Evolutionary conservation across 2,888 invertebrate species (phyloP).

Genomic region (Chymomyza procnemis): DNA sequence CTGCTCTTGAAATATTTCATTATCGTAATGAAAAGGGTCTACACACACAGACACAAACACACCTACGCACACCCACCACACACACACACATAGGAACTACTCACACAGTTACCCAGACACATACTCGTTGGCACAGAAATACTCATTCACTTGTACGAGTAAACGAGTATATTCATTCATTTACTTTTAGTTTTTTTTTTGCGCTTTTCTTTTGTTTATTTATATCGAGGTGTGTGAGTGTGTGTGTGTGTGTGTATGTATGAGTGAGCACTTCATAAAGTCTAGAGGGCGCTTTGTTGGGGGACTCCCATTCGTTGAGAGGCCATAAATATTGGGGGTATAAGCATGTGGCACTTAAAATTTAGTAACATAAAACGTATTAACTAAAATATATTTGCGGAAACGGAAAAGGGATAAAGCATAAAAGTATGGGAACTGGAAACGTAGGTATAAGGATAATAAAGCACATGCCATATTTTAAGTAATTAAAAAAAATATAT

Average conservation of each 20-base stretch:
- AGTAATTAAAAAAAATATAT: background rate
- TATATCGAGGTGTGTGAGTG: constrained; percentile 7
- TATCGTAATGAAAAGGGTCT: constrained; percentile 68
- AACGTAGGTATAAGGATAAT: background rate
- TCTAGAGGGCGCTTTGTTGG: background rate
- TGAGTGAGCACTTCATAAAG: constrained; percentile 2
- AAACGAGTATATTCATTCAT: background rate
- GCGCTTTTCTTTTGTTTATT: constrained; percentile 35
- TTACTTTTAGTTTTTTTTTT: constrained; percentile 16
- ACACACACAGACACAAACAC: constrained; percentile 19
- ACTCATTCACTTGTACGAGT: background rate
- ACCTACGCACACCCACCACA: background rate
- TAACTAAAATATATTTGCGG: background rate
- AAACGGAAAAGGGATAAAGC: background rate
- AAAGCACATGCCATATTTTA: background rate
- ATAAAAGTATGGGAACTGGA: background rate
- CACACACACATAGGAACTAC: too few relatives aligned
- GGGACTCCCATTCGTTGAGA: too few relatives aligned
- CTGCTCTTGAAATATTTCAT: constrained; percentile 71
- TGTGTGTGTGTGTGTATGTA: constrained; percentile 9
- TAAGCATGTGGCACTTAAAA: background rate
- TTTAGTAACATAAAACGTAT: background rate
- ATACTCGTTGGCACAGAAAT: background rate
- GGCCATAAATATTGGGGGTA: background rate
- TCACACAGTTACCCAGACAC: too few relatives aligned